A percentile compares a stretch with the other conserved stretches of the same genome.
These are phyloP conservation scores for Aphelocoma californica DNA, from an alignment of 2,797 vertebrate species.

Conservation along the genomic window DNA sequence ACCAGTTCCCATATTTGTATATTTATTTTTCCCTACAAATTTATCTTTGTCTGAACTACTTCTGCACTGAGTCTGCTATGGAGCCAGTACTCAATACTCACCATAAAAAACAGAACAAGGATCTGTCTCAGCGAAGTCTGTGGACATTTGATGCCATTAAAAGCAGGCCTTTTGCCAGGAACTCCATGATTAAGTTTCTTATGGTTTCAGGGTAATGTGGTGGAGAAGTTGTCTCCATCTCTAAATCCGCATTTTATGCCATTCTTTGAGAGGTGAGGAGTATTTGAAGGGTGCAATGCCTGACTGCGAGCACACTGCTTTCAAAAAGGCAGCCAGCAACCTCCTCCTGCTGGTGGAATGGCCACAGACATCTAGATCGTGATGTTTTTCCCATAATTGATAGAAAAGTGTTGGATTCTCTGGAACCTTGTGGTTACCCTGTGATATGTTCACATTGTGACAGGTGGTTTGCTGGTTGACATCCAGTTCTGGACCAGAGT, in stretches of 20 bases:
- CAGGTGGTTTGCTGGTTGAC: not conserved
- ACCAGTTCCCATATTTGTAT: not conserved
- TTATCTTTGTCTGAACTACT: not conserved
- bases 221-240: not conserved
- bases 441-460: rapidly evolving
- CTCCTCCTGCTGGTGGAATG: not conserved
- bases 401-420: not conserved
- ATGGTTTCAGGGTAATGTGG: not conserved
- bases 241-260: not conserved
- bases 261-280: not conserved
- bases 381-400: not conserved
- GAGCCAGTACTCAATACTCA: not conserved
- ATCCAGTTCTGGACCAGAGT: not conserved
- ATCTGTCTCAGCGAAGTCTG: not conserved
- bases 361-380: rapidly evolving
- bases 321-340: not conserved
- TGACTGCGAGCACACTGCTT: not conserved
- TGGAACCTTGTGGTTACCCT: not conserved
- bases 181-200: not conserved
- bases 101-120: not conserved
- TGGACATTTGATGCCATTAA: not conserved
- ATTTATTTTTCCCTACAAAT: not conserved
- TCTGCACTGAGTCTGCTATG: not conserved
- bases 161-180: not conserved
- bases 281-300: not conserved